Base-by-base conservation (phyloP, 1,140 invertebrate genomes). In the Leptopilina boulardi region DNA sequence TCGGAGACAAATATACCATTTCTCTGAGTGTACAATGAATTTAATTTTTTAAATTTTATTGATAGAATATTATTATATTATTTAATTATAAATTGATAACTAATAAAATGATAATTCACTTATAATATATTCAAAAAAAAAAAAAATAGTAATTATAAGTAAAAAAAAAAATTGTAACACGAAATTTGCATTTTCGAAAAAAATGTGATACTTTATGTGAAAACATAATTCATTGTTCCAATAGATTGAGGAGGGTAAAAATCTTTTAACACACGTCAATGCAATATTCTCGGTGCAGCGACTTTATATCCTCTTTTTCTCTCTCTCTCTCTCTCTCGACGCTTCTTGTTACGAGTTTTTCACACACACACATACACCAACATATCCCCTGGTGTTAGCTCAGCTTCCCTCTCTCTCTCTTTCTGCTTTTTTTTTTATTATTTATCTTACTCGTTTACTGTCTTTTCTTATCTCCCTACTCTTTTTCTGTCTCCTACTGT, bases 191-290 rank as follows among this genome's bases (percentile, higher is more conserved):
- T n/a, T n/a, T n/a, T n/a, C n/a, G n/a, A 51, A 18, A n/a, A 66
- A 4, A 66, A n/a, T n/a, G n/a, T 30, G 23, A 66, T 13, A 66
- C 23, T 2, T 30, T 66, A 66, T 23, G 23, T 15, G 11, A 13
- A 30, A 66, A 13, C 56, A 30, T 66, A 30, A 66, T 21, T 66
- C 56, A 66, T 66, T 66, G 30, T 66, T 66, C 56, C 21, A 66
- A 66, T 26, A 66, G 56, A 66, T 66, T 66, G 56, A 26, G 10
- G 19, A 15, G 21, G n/a, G 23, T 66, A 21, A 10, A 30, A 15
- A 66, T 26, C 21, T 66, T 30, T 66, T 66, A 26, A 15, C 21
- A 54, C 47, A 66, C 23, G 0, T 66, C 21, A 66, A 66, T 66
- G 56, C 56, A 66, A 30, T 66, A 30, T 66, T 30, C 56, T 66